phyloP scores from a whole-genome alignment of 1,140 invertebrate genomes.

The Cydia amplana region DNA sequence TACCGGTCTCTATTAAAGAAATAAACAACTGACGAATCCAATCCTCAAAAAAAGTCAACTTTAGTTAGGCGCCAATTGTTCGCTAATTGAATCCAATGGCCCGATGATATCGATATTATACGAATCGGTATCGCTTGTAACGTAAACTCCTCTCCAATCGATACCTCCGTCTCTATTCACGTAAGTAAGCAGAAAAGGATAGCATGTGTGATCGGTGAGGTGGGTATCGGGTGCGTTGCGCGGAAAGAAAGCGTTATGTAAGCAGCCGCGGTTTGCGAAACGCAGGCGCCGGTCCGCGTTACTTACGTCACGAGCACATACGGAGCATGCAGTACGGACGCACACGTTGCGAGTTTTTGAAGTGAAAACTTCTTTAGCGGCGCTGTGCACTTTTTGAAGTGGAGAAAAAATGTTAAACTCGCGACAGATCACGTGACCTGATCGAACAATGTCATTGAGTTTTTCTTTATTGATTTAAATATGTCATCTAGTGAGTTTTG shows the following conservation, averaged over 20 bases:
- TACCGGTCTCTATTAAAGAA: neutral
- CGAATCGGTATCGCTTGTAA: neutral
- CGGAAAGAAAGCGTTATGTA: conserved; percentile 53
- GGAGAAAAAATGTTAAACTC: no score
- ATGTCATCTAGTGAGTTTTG: no score
- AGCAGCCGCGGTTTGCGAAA: conserved; percentile 52
- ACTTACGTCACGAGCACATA: conserved; percentile 47
- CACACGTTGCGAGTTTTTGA: neutral
- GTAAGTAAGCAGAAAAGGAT: neutral
- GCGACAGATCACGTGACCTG: no score
- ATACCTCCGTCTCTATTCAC: neutral
- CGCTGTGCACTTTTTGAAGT: no score
- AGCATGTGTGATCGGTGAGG: conserved; percentile 3
- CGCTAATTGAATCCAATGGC: conserved; percentile 19
- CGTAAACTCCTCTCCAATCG: neutral
- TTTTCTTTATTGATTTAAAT: no score
- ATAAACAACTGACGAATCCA: neutral
- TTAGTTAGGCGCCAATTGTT: conserved; percentile 5
- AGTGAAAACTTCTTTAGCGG: no score
- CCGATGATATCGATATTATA: conserved; percentile 16
- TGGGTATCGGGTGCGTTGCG: neutral
- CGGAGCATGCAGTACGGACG: neutral
- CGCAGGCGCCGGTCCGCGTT: conserved; percentile 33
- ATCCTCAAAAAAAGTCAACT: neutral
- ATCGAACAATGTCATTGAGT: no score